Conservation (phyloP, 2,888 invertebrate genomes). For the Venustoraphidia nigricollis region DNA sequence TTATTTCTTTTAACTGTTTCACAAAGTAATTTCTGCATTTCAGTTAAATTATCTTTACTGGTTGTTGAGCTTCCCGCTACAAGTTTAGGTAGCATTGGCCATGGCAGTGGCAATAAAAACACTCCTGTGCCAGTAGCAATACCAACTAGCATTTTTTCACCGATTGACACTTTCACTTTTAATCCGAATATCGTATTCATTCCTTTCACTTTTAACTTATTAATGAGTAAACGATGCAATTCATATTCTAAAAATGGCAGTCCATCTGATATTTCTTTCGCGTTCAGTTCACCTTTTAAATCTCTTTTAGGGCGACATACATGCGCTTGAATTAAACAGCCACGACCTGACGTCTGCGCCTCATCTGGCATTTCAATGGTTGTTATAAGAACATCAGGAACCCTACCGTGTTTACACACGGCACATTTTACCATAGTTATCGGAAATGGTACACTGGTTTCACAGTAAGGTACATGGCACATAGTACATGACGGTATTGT, state of each 20-base stretch:
- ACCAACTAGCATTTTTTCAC: slow-evolving; percentile 76
- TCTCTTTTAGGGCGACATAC: slow-evolving; percentile 66
- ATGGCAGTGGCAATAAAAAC: slow-evolving; percentile 60
- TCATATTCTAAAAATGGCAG: slow-evolving; percentile 94
- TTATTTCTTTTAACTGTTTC: slow-evolving; percentile 57
- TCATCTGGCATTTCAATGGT: slow-evolving; percentile 75
- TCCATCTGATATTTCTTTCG: slow-evolving; percentile 89
- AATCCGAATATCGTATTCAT: slow-evolving; percentile 90
- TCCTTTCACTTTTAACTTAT: slow-evolving; percentile 82
- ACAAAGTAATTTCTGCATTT: slow-evolving; percentile 50
- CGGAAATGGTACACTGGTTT: slow-evolving; percentile 53
- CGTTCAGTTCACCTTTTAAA: slow-evolving; percentile 67
- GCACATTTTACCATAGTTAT: slow-evolving; percentile 57
- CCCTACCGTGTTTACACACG: slow-evolving; percentile 57
- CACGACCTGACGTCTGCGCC: slow-evolving; percentile 54
- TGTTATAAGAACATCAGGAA: slow-evolving; percentile 80
- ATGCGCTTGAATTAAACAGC: slow-evolving; percentile 54
- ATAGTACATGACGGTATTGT: slow-evolving; percentile 15
- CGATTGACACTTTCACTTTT: slow-evolving; percentile 52
- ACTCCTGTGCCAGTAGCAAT: slow-evolving; percentile 81
- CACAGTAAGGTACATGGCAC: slow-evolving; percentile 77
- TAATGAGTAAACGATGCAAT: slow-evolving; percentile 75
- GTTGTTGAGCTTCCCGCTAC: slow-evolving; percentile 48
- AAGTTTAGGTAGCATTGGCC: slow-evolving; percentile 56
- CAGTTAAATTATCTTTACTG: slow-evolving; percentile 46